Evolutionary conservation across 2,113 vertebrate genomes (phyloP), one percentile per base, ranked within the genome.

Genomic region (Noturus placidus): DNA sequence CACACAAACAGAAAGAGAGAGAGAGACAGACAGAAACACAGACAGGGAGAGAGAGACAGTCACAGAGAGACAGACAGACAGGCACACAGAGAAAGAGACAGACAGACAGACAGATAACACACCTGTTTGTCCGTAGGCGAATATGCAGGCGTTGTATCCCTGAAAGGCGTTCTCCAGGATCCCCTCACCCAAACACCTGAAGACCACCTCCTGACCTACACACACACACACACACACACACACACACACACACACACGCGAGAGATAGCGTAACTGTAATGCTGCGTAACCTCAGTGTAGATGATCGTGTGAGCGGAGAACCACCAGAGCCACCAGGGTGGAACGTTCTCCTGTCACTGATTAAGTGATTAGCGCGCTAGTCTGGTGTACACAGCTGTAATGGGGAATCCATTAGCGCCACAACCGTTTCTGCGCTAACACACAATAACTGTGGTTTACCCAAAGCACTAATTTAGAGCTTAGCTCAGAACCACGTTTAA

Each of bases 51-150:
- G 19, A 63, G 8, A 63, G 81, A 82, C 17, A 82, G 56, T 30
- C 2, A 42, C 33, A 82, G 50, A 42, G 20, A 82, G 50, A 57
- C 56, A 25, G 33, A 61, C 0, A 35, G 54, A 59, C 4, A 35
- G 15, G 54, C 1, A 42, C 5, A 50, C 8, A 78, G 25, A 82
- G 3, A 61, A 17, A 54, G 13, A 52, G 50, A 27, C 0, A 74
- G 52, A 76, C 38, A 77, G 57, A 27, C 42, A 46, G 13, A 67
- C 3, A 46, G 20, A 77, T 15, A 61, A 13, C 1, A 3, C 65
- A 99, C 98, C 98, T 95, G 98, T 99, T 94, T 99, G 98, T 96
- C 98, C 98, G 92, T 99, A 99, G 89, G 98, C 98, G 95, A 99
- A 99, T 95, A 99, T 99, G 93, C 98, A 99, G 92, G 98, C 98